Base-by-base conservation (phyloP, 2,888 invertebrate species). In the Zonitis immaculata region DNA sequence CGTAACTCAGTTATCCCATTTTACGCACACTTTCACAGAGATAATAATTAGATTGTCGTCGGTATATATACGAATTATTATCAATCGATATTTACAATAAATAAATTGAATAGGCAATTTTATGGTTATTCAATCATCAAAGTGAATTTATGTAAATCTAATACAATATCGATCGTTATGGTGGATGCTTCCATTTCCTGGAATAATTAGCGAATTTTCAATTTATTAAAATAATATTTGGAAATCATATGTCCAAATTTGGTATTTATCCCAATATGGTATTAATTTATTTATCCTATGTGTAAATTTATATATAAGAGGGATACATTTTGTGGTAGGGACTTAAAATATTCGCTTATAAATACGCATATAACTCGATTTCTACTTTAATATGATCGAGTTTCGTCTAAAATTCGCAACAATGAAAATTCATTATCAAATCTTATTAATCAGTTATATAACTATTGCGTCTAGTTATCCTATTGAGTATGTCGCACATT, bases 361-460 rank as follows among this genome's bases (percentile, higher is more conserved):
- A 61, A 60, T 60, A 60, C 58, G n/a, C n/a, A 62, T 55, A 56
- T 52, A 47, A 49, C 45, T 52, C 44, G 54, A 51, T 58, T 61
- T 63, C 61, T 59, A 58, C 59, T 48, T 51, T 8, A 39, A 35
- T n/a, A 56, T n/a, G n/a, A n/a, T 51, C 54, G 54, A 62, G 60
- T 62, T 56, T 48, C 45, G n/a, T 39, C 26, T 47, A 49, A 12
- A 8, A 7, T 51, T 11, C 47, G 28, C 26, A 47, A 57, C 56
- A 60, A 61, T 61, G 61, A 57, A 61, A 54, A 55, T 58, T 57
- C n/a, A n/a, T n/a, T n/a, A n/a, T n/a, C 26, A 6, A 22, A 11
- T 44, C 6, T 6, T 20, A 6, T 6, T 16, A 1, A 9, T 27
- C 25, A n/a, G n/a, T 12, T 22, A 8, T 11, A 8, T 16, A 26